A percentile compares a stretch with the other conserved stretches of the same genome.
Conservation (phyloP, 2,888 invertebrate genomes). For the Isotomurus palustris region DNA sequence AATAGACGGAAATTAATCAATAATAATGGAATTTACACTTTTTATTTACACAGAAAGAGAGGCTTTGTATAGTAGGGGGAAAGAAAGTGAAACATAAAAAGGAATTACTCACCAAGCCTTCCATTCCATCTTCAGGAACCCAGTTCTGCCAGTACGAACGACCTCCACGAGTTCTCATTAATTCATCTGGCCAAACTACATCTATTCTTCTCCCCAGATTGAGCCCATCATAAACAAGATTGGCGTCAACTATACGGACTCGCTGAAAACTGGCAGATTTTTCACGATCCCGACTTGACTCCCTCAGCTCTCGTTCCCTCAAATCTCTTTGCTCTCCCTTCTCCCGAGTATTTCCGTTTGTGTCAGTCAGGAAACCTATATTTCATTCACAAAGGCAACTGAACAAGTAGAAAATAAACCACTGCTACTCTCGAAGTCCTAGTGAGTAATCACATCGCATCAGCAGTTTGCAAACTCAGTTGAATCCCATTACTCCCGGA, state of each 20-base stretch:
- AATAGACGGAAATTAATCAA: too few species aligned
- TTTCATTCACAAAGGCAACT: too few species aligned
- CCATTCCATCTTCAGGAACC: constrained; percentile 87
- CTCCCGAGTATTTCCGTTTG: constrained; percentile 42
- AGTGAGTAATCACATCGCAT: too few species aligned
- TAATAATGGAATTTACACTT: too few species aligned
- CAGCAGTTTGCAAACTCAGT: too few species aligned
- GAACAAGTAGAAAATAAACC: too few species aligned
- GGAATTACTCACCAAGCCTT: constrained; percentile 63
- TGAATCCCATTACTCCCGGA: too few species aligned
- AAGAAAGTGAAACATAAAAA: too few species aligned
- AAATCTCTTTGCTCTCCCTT: constrained; percentile 12
- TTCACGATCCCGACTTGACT: constrained; percentile 51
- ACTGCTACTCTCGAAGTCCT: too few species aligned
- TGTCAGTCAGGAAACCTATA: constrained; percentile 47
- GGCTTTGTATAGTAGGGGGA: too few species aligned
- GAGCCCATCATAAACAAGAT: constrained; percentile 81
- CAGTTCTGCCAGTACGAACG: constrained; percentile 84
- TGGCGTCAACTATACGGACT: constrained; percentile 59
- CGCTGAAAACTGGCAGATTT: constrained; percentile 44
- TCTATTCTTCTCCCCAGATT: constrained; percentile 76
- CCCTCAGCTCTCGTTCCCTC: constrained; percentile 48
- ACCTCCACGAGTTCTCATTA: constrained; percentile 80
- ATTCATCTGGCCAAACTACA: constrained; percentile 92
- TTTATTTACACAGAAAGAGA: too few species aligned